Conservation (phyloP, 2,797 vertebrate species). For the Tragopan temminckii region DNA sequence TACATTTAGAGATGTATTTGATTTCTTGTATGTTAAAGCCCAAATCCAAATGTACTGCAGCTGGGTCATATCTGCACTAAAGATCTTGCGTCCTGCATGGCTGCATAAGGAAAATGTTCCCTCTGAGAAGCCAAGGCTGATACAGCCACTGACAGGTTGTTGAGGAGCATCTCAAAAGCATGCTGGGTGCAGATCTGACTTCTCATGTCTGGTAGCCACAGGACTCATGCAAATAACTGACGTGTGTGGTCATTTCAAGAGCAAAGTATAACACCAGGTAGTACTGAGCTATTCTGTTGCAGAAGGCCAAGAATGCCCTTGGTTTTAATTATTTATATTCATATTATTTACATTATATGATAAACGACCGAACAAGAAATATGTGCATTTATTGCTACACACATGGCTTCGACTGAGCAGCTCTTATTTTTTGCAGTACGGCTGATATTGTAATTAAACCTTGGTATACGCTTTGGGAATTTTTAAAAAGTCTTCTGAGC, state of each 20-base stretch:
- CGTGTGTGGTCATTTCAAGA: not conserved
- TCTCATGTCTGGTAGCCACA: not conserved
- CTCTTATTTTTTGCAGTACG: not conserved
- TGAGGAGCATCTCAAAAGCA: not conserved
- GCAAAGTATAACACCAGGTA: not conserved
- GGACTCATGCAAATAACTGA: not conserved
- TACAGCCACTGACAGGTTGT: not conserved
- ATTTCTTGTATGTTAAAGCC: not conserved
- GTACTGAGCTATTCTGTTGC: not conserved
- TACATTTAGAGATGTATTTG: fast-evolving
- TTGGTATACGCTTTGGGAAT: not conserved
- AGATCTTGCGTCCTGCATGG: not conserved
- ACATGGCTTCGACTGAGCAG: not conserved
- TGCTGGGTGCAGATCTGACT: fast-evolving
- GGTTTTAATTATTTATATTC: not conserved
- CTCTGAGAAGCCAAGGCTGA: not conserved
- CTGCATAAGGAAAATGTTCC: not conserved
- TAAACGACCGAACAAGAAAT: not conserved
- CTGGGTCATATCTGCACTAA: not conserved
- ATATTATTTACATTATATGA: not conserved
- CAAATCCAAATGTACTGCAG: not conserved
- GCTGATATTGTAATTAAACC: not conserved
- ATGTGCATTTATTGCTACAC: not conserved
- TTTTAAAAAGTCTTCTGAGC: not conserved
- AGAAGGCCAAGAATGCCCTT: not conserved